Conservation (phyloP, 2,888 invertebrate genomes). For the Erebia aethiops region DNA sequence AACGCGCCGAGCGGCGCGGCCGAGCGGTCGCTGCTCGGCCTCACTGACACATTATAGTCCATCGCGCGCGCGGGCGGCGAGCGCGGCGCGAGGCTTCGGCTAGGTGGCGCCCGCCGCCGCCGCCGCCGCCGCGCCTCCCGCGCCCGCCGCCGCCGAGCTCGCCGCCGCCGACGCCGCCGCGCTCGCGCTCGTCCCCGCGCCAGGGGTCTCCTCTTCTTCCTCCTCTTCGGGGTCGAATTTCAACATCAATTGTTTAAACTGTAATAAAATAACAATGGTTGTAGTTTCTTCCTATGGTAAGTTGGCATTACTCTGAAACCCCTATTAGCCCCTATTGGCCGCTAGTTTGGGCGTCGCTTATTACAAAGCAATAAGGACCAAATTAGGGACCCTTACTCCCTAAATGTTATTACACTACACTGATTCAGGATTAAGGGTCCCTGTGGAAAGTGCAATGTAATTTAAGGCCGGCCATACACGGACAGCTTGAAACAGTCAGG, state of each 20-base stretch:
- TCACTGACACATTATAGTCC: conserved; percentile 10
- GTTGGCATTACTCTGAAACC: not conserved
- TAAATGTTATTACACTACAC: too few species aligned
- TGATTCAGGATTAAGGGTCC: too few species aligned
- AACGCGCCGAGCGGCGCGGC: conserved; percentile 40
- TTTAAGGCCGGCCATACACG: too few species aligned
- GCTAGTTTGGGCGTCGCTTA: too few species aligned
- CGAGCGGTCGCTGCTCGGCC: conserved; percentile 27
- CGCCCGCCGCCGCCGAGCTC: conserved; percentile 38
- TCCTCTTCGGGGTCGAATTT: conserved; percentile 91
- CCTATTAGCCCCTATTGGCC: too few species aligned
- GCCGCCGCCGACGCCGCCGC: conserved; percentile 58
- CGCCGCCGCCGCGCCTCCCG: conserved; percentile 43
- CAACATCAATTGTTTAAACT: conserved; percentile 93
- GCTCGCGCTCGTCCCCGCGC: conserved; percentile 42
- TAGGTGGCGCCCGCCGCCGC: conserved; percentile 43
- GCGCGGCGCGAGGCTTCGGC: conserved; percentile 40
- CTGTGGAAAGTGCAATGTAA: too few species aligned
- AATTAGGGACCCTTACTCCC: too few species aligned
- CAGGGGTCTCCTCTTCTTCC: conserved; percentile 85
- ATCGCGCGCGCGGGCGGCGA: conserved; percentile 56
- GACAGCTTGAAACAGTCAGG: too few species aligned
- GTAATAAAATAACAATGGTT: conserved; percentile 39
- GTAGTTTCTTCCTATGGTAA: too few species aligned
- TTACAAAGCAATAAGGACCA: too few species aligned